phyloP scores from a whole-genome alignment of 1,140 invertebrate genomes.

The Papilio dardanus region DNA sequence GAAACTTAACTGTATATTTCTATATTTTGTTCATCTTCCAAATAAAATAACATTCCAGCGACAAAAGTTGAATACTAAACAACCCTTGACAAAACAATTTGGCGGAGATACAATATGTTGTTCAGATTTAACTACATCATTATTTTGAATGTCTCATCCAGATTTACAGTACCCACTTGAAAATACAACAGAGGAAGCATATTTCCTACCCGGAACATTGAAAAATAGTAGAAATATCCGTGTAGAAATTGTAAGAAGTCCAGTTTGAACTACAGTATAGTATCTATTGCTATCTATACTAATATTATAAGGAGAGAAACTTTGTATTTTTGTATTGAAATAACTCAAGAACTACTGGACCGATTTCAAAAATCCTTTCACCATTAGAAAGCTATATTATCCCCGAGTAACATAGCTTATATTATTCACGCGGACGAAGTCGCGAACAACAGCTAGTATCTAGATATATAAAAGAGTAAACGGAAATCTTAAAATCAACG shows the following conservation, averaged over 20 bases:
- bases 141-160: background rate
- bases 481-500: too few species aligned
- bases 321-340: too few species aligned
- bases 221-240: background rate
- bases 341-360: too few species aligned
- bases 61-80: background rate
- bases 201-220: background rate
- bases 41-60: background rate
- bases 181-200: background rate
- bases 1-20: too few species aligned
- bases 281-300: too few species aligned
- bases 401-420: too few species aligned
- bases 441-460: too few species aligned
- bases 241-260: background rate
- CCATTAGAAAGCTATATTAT: too few species aligned
- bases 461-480: too few species aligned
- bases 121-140: slow-evolving; percentile 6
- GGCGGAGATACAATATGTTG: slow-evolving; percentile 5
- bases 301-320: too few species aligned
- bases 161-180: background rate
- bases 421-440: too few species aligned
- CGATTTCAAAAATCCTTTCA: too few species aligned
- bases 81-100: slow-evolving; percentile 6
- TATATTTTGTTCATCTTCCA: background rate
- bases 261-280: background rate